phyloP scores from a whole-genome alignment of 2,888 invertebrate genomes.

The Zygaena filipendulae region DNA sequence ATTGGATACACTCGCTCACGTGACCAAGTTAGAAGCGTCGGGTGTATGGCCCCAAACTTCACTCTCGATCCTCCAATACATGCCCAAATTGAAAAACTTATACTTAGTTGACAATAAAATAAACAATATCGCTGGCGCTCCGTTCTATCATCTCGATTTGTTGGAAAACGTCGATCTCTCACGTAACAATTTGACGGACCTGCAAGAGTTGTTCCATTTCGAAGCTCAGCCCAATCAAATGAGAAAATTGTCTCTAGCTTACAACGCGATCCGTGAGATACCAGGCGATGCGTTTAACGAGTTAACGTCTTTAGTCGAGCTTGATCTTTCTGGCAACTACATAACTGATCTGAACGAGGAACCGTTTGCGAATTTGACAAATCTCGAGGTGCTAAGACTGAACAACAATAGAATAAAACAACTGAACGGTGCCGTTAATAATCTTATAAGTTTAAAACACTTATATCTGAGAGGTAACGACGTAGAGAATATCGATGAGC shows the following conservation, averaged over 20 bases:
- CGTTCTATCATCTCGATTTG: constrained; percentile 31
- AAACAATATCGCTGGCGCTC: constrained; percentile 24
- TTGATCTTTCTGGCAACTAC: constrained; percentile 42
- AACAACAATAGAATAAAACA: constrained; percentile 44
- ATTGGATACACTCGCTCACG: constrained; percentile 24
- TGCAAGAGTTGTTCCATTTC: constrained; percentile 37
- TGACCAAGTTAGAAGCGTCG: constrained; percentile 33
- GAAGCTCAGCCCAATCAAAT: constrained; percentile 33
- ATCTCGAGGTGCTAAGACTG: constrained; percentile 31
- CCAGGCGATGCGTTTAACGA: constrained; percentile 32
- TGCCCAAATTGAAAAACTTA: constrained; percentile 30
- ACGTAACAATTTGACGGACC: constrained; percentile 28
- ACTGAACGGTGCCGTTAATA: constrained; percentile 48
- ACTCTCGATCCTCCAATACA: constrained; percentile 33
- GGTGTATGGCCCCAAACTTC: constrained; percentile 30
- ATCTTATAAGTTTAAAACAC: constrained; percentile 36
- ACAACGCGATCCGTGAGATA: constrained; percentile 33
- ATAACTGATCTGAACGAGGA: constrained; percentile 38
- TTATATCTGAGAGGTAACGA: constrained; percentile 39
- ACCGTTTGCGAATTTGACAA: constrained; percentile 40
- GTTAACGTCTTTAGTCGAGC: constrained; percentile 31
- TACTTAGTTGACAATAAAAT: constrained; percentile 30
- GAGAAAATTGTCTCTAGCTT: constrained; percentile 28
- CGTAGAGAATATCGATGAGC: constrained; percentile 35
- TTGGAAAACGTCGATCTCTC: constrained; percentile 40